Percentiles rank a stretch among this genome's conserved stretches.
These are phyloP conservation scores for Paragorgia papillata DNA, from an alignment of 92 coral and sea anemone species.

Conservation along the genomic window DNA sequence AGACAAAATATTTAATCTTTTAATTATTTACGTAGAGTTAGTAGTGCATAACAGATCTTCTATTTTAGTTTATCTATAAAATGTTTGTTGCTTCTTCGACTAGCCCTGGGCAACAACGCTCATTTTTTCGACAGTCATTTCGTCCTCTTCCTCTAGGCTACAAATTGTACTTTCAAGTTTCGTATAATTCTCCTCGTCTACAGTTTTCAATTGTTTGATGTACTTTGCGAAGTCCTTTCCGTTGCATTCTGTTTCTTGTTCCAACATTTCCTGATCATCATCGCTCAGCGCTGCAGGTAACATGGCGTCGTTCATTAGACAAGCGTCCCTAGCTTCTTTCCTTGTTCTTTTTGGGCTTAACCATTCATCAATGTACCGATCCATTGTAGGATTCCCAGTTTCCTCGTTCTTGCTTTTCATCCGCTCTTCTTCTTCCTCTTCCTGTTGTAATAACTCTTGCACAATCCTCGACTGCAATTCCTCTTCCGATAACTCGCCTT, in stretches of 20 bases:
- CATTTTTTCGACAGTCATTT: neutral
- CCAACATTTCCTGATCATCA: conserved; percentile 71
- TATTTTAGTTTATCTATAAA: too few species aligned
- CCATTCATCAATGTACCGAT: conserved; percentile 37
- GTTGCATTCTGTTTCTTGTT: conserved; percentile 79
- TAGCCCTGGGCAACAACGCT: neutral
- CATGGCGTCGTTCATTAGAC: conserved; percentile 92
- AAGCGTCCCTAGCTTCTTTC: conserved; percentile 52
- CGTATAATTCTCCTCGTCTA: conserved; percentile 13
- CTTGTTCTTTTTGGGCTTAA: conserved; percentile 14
- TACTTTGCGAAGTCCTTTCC: conserved; percentile 84
- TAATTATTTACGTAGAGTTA: too few species aligned
- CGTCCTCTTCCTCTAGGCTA: conserved; percentile 35
- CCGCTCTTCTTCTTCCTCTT: neutral
- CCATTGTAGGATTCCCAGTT: conserved; percentile 41
- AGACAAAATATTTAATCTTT: too few species aligned
- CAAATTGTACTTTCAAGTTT: conserved; percentile 31
- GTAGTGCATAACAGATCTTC: too few species aligned
- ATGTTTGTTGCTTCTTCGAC: too few species aligned
- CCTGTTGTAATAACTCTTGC: conserved; percentile 16
- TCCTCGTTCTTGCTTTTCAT: neutral
- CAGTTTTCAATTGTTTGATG: conserved; percentile 31
- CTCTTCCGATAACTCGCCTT: conserved; percentile 16
- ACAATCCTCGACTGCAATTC: conserved; percentile 25
- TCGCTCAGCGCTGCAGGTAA: conserved; percentile 62